Evolutionary conservation across 2,888 invertebrate genomes (phyloP).

Genomic region (Agrochola lychnidis): DNA sequence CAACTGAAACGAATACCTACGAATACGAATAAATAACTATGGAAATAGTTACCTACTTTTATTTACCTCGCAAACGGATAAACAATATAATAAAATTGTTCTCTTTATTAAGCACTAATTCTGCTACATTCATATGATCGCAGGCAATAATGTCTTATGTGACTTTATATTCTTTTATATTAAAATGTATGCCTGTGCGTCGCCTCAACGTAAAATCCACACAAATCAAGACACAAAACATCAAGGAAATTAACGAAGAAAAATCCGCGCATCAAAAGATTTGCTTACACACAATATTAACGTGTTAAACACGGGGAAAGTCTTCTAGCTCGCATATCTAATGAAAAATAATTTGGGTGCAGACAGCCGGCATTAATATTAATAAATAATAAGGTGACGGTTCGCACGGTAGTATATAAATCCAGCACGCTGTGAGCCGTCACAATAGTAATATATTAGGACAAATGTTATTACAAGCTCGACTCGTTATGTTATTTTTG

Average conservation of each 20-base stretch:
- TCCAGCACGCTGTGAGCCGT: constrained; percentile 84
- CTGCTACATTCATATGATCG: constrained; percentile 38
- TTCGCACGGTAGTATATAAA: constrained; percentile 87
- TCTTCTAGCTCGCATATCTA: constrained; percentile 76
- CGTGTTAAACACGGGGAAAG: constrained; percentile 73
- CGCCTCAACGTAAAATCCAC: constrained; percentile 42
- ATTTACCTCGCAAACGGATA: constrained; percentile 20
- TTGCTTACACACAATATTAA: constrained; percentile 79
- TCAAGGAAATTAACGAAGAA: constrained; percentile 71
- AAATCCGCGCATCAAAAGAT: constrained; percentile 78
- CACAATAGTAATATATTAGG: constrained; percentile 90
- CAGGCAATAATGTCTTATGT: constrained; percentile 39
- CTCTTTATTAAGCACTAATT: constrained; percentile 45
- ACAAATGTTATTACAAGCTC: constrained; percentile 90
- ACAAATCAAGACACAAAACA: constrained; percentile 64
- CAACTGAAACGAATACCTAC: background rate
- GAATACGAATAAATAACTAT: background rate
- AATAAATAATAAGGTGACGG: constrained; percentile 87
- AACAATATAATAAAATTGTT: constrained; percentile 43
- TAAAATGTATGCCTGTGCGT: constrained; percentile 43
- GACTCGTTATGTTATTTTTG: constrained; percentile 89
- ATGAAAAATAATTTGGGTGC: constrained; percentile 85
- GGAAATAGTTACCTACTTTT: background rate
- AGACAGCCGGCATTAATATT: constrained; percentile 86
- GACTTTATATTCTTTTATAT: constrained; percentile 50